Conservation (phyloP, 2,113 vertebrate genomes). For the Procavia capensis region DNA sequence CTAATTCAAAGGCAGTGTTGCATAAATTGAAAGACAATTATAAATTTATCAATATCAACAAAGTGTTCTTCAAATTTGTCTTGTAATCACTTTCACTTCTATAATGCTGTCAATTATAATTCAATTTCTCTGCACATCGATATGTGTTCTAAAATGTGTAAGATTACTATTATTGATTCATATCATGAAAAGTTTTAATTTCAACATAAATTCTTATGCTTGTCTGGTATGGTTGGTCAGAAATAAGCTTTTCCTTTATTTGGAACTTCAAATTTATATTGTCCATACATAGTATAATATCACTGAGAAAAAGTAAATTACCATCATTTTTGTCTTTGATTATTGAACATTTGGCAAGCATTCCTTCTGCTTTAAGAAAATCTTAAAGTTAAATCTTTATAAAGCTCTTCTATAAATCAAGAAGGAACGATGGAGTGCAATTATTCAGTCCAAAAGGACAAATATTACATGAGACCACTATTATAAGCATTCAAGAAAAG, state of each 20-base stretch:
- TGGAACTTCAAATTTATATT: neutral
- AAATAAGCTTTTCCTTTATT: neutral
- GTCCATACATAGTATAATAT: neutral
- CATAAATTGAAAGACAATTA: neutral
- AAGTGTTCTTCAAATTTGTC: neutral
- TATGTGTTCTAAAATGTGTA: neutral
- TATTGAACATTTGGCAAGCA: neutral
- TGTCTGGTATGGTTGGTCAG: neutral
- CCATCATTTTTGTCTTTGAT: neutral
- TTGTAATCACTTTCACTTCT: neutral
- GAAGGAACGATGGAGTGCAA: no score
- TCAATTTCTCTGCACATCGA: neutral
- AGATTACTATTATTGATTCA: neutral
- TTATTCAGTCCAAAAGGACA: no score
- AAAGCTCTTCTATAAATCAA: neutral
- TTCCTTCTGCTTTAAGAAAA: neutral
- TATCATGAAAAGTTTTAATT: neutral
- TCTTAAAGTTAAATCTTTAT: neutral
- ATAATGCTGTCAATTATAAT: neutral
- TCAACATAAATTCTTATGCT: neutral
- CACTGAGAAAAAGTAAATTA: neutral
- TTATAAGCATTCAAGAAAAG: no score
- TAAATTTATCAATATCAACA: no score
- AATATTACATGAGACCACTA: no score
- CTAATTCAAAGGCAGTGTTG: neutral